Conservation (phyloP, 2,888 invertebrate species). For the Tipula helvola region DNA sequence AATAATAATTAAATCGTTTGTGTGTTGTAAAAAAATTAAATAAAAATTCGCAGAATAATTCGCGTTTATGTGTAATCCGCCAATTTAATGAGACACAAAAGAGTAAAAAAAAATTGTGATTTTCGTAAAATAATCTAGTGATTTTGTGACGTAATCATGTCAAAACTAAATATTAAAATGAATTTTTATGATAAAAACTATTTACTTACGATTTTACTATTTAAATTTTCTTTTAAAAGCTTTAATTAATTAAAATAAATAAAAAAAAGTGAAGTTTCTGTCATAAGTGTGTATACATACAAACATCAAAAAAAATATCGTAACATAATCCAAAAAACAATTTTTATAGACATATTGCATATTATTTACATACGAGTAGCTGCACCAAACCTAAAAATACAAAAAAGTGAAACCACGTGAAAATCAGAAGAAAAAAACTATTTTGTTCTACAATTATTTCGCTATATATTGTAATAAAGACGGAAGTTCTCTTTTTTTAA, state of each 20-base stretch:
- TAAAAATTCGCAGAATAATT: neutral
- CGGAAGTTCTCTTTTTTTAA: no score
- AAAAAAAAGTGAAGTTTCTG: neutral
- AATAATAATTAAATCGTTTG: neutral
- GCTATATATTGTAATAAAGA: no score
- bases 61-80: neutral
- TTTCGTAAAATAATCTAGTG: neutral
- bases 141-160: neutral
- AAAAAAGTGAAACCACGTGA: no score
- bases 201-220: neutral
- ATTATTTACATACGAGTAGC: no score
- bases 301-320: no score
- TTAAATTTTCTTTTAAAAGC: neutral
- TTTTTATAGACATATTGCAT: no score
- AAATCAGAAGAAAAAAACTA: no score
- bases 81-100: neutral
- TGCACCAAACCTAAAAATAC: no score
- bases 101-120: neutral
- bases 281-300: neutral
- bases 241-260: neutral
- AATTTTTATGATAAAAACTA: neutral
- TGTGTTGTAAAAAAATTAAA: neutral
- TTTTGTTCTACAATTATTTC: no score
- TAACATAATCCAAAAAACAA: no score
- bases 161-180: neutral